Percentiles rank a stretch among this genome's conserved stretches.
Conservation (phyloP, 2,113 vertebrate species). For the Malurus cyaneus region DNA sequence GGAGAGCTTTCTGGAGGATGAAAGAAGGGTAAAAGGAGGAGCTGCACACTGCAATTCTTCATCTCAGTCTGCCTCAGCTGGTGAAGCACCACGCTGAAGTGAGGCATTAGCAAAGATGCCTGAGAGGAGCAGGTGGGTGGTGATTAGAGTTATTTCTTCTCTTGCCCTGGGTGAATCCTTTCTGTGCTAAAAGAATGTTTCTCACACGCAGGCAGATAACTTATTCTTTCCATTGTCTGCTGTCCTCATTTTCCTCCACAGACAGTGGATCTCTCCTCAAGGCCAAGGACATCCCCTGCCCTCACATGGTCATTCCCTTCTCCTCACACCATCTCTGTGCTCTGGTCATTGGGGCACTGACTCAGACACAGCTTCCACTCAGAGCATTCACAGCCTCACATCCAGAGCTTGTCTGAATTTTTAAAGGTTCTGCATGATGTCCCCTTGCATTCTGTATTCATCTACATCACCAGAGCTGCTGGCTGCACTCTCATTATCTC, state of each 20-base stretch:
- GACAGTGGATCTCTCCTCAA: neutral
- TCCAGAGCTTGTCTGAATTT: neutral
- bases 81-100: neutral
- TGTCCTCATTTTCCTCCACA: neutral
- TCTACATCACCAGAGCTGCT: neutral
- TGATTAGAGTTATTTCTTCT: slow-evolving; percentile 31
- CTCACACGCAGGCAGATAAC: neutral
- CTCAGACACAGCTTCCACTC: neutral
- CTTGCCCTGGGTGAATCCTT: neutral
- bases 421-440: neutral
- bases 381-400: neutral
- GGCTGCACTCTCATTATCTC: neutral
- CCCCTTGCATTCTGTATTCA: neutral
- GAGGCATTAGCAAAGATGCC: slow-evolving; percentile 21
- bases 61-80: slow-evolving; percentile 25
- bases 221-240: neutral
- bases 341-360: neutral
- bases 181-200: slow-evolving; percentile 3
- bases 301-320: neutral
- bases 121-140: neutral
- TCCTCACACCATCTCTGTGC: neutral
- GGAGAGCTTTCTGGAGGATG: slow-evolving; percentile 1
- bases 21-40: slow-evolving; percentile 33
- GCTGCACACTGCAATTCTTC: neutral
- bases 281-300: neutral